Evolutionary conservation across 1,140 invertebrate species (phyloP), one percentile per base, ranked within the genome.

Genomic region (Alviniconcha marisindica): DNA sequence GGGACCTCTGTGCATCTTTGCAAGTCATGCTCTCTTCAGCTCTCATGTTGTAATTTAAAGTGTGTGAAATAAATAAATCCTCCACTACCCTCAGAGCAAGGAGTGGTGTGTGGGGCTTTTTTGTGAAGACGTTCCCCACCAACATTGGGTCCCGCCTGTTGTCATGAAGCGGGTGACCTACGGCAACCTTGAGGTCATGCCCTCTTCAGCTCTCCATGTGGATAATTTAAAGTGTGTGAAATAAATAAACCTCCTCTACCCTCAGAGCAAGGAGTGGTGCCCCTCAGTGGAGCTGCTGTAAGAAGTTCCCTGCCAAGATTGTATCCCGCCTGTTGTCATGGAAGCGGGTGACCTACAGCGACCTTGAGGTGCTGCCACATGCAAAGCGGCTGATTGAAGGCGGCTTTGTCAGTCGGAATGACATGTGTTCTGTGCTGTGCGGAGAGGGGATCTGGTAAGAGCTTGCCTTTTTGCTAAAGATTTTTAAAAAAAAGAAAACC

Each of bases 351-450:
- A 94, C 94, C 31, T 96, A 95, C 93, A 93, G 94, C 28, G 95
- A 96, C 82, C 96, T 96, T 89, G 94, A 93, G 77, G 93, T 94
- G 93, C 44, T 90, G 82, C 87, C 89, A 24, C 89, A 92, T 51
- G 94, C 94, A 14, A 95, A 96, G 89, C 94, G 95, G 84, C 95
- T 96, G 85, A 96, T 96, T 80, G 94, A 95, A 87, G 95, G 95
- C 48, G 94, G 95, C 33, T 94, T 97, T 78, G 88, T 89, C 7
- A 83, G 85, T 14, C 82, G 90, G 71, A 87, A 88, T 18, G 89
- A 92, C 84, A 86, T 93, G 24, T 91, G 77, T 94, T 93, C 85
- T 91, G 88, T 63, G 93, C 93, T n/a, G 94, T 95, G 14, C 82
- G 73, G 92, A 94, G 77, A 94, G 97, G 88, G 96, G 96, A 42